Base-by-base conservation (phyloP, 2,797 vertebrate genomes). In the Enteromius trimaculatus region DNA sequence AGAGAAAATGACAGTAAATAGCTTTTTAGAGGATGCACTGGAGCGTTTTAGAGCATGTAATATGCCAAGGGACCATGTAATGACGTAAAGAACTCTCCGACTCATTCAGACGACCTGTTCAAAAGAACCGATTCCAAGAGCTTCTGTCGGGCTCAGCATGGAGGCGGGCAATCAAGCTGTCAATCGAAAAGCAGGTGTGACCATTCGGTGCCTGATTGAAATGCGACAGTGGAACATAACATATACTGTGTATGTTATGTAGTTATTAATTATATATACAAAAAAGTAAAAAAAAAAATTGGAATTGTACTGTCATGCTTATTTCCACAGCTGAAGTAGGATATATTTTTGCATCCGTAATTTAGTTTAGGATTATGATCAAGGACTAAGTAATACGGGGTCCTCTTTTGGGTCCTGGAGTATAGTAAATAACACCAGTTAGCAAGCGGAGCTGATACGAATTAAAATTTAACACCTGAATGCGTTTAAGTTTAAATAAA, bases 361-460 rank as follows among this genome's bases (percentile, higher is more conserved):
- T 6, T 71, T 29, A 23, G 37, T 11, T 71, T 23, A n/a, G 21
- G 71, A 34, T 69, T 49, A 0, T 0, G 6, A 4, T 11, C n/a
- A 60, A 64, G 62, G 29, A 31, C 14, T 64, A 9, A 69, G 87
- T 16, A 82, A 80, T 19, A 47, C 29, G 11, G 83, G 94, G 93
- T 93, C 93, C 91, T 91, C 34, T 3, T 2, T 13, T 0, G 82
- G 91, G 94, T 92, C 93, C 92, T 84, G 55, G 2, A 39, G 37
- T 53, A 65, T 86, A 31, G 86, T 89, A 91, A 92, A 93, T 86
- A 93, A 74, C 80, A 42, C 4, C 3, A 53, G n/a, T 55, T 34
- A 75, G 39, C 62, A 51, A 58, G 10, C n/a, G 6, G 37, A 23
- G 39, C 21, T 16, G 70, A 58, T 29, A 69, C 51, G 62, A 26